Conservation (phyloP, 2,888 invertebrate genomes). For the Iphiclides podalirius region DNA sequence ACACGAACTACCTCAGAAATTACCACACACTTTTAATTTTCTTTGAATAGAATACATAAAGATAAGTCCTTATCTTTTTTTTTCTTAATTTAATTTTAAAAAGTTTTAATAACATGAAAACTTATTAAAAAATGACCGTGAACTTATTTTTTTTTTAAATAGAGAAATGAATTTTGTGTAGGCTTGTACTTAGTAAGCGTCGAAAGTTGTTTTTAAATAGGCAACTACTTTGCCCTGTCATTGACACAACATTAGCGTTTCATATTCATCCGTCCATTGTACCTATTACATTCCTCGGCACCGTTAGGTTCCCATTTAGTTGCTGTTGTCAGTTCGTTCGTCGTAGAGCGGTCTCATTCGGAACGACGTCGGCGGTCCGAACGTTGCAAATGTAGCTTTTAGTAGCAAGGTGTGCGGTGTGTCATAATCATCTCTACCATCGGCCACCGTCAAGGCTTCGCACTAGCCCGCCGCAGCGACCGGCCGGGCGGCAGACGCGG, state of each 20-base stretch:
- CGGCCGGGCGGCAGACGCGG: slow-evolving; percentile 42
- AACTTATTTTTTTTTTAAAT: too few species aligned
- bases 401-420: slow-evolving; percentile 54
- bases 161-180: too few species aligned
- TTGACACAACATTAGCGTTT: not conserved
- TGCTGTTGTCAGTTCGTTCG: not conserved
- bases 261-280: not conserved
- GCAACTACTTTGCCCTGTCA: too few species aligned
- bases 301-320: not conserved
- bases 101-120: too few species aligned
- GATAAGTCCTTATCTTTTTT: too few species aligned
- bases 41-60: too few species aligned
- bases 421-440: slow-evolving; percentile 36
- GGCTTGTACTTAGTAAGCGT: too few species aligned
- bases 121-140: too few species aligned
- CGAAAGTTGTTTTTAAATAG: too few species aligned
- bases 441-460: slow-evolving; percentile 36
- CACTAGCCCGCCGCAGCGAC: slow-evolving; percentile 47
- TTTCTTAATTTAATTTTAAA: too few species aligned
- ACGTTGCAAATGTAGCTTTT: slow-evolving; percentile 27
- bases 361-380: slow-evolving; percentile 18
- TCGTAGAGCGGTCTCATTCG: not conserved
- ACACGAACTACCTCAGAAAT: too few species aligned
- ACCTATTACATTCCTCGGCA: not conserved
- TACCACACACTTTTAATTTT: too few species aligned